Percentiles rank a stretch among this genome's conserved stretches.
These are phyloP conservation scores for Adrianichthys oophorus DNA, from an alignment of 2,797 vertebrate species.

Conservation along the genomic window DNA sequence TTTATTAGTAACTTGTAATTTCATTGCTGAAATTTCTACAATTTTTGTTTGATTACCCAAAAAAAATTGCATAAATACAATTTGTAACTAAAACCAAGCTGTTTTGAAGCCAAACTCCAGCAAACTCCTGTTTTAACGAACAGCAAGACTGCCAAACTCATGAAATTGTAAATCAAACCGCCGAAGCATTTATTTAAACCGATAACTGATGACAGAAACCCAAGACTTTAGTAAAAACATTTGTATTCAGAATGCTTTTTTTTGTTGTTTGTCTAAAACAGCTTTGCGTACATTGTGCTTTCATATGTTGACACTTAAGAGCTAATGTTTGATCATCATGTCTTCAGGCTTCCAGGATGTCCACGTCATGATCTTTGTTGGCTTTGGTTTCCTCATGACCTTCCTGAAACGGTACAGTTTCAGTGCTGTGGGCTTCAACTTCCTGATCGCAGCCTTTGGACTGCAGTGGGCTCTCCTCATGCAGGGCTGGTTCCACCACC, in stretches of 20 bases:
- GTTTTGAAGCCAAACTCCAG: no score
- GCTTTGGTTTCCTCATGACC: constrained; percentile 97
- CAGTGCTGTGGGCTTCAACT: constrained; percentile 90
- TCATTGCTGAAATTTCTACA: no score
- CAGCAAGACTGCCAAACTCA: no score
- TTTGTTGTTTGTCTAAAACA: background rate
- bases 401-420: constrained; percentile 96
- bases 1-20: background rate
- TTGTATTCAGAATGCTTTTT: background rate
- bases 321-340: background rate
- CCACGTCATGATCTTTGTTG: constrained; percentile 98
- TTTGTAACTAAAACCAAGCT: no score
- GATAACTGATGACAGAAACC: no score
- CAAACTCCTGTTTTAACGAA: no score
- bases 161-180: no score
- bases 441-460: constrained; percentile 92
- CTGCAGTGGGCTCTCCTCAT: constrained; percentile 96
- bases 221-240: no score
- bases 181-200: no score
- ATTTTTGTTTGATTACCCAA: no score
- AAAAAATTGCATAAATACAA: no score
- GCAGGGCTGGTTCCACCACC: constrained; percentile 93
- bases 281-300: background rate
- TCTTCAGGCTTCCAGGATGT: constrained; percentile 94
- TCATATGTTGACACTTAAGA: background rate